Evolutionary conservation across 2,113 vertebrate species (phyloP).

Genomic region (Otis tarda): DNA sequence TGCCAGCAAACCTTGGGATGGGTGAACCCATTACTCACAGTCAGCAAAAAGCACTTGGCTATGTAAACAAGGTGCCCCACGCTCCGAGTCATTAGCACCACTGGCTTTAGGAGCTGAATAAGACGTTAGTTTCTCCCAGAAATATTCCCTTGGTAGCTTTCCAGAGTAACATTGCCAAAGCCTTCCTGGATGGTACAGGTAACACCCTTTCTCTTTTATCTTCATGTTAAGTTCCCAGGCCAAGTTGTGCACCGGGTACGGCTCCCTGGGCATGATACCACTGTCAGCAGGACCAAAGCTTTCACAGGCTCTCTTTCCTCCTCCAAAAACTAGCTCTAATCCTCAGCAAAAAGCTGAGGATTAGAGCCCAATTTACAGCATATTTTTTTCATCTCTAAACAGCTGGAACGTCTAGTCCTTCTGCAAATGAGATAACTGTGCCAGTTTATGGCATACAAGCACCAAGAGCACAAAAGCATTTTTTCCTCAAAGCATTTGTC

Average conservation of each 20-base stretch:
- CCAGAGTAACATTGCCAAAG: not conserved
- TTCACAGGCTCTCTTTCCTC: not conserved
- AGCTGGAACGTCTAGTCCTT: not conserved
- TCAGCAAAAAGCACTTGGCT: not conserved
- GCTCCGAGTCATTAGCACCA: not conserved
- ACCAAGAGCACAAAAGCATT: not conserved
- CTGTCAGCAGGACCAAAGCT: not conserved
- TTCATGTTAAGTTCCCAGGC: not conserved
- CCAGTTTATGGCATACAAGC: not conserved
- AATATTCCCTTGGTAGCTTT: constrained; percentile 21
- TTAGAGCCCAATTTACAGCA: not conserved
- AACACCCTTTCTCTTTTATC: constrained; percentile 44
- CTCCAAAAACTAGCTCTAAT: not conserved
- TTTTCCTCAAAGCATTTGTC: not conserved
- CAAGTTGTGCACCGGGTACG: not conserved
- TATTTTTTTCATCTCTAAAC: not conserved
- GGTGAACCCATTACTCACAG: not conserved
- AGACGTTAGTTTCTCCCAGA: not conserved
- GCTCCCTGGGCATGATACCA: not conserved
- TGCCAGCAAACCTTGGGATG: not conserved
- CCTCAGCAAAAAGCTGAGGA: not conserved
- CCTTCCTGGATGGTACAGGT: constrained; percentile 3
- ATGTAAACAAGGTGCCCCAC: not conserved
- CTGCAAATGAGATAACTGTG: not conserved
- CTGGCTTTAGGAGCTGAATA: not conserved